Evolutionary conservation across 2,888 invertebrate species (phyloP), one percentile per base, ranked within the genome.

Genomic region (Pristionchus fissidentatus): DNA sequence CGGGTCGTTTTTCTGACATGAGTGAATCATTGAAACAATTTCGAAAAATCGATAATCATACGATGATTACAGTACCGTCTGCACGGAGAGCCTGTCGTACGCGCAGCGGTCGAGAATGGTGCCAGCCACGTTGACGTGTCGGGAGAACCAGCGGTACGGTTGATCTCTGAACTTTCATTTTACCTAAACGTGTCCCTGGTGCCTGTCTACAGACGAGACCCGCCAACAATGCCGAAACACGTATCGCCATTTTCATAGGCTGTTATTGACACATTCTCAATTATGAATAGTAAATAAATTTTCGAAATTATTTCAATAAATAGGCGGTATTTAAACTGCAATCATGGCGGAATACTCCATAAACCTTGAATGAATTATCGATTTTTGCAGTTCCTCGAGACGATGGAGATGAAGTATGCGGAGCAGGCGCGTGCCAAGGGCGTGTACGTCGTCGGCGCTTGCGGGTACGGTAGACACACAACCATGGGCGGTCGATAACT

Each of bases 111-210:
- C 35, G 95, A 95, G 84, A 94, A 95, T 75, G 95, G 95, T 84
- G 95, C 97, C 0, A 95, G 96, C 93, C 96, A 97, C 92, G 95
- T 99, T 13, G 98, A 98, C 93, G 95, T 98, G 55, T 96, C 95
- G 91, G 98, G 97, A 8, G 98, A 98, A 92, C 96, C 97, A 0
- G 95, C 95, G 26, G 89, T 89, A 1, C 26, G 19, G 46, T 57
- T 81, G 43, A 73, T 85, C 41, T 19, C 52, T 81, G 41, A 73
- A 84, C 46, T 41, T 38, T 41, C n/a, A 73, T 55, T 43, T 62
- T 79, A 26, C 43, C 70, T 66, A 7, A 15, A 29, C 29, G 10
- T 26, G 29, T 19, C 32, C 26, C 3, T 26, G 5, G 15, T 15
- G 7, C 15, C 26, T 41, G 7, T 46, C 1, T 10, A 38, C 10